Evolutionary conservation across 2,797 vertebrate genomes (phyloP).

Genomic region (Anableps anableps): DNA sequence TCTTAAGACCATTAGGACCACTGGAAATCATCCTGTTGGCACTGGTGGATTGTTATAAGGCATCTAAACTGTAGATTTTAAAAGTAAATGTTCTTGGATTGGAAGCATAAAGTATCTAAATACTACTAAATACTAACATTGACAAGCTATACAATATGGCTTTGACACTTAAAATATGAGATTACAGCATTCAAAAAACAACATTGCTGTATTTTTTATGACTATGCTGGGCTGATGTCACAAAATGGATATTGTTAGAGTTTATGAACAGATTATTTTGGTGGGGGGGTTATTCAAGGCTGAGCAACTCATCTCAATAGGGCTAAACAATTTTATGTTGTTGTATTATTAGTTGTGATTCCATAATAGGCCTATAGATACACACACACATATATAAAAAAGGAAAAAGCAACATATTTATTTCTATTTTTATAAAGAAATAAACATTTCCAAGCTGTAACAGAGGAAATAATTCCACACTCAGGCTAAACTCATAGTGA

Average conservation of each 20-base stretch:
- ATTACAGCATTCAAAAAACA: neutral
- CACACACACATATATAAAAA: neutral
- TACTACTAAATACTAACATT: neutral
- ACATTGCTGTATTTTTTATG: neutral
- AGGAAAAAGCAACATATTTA: neutral
- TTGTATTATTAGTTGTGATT: neutral
- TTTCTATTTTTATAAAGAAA: neutral
- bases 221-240: neutral
- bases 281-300: no score
- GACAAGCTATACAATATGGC: neutral
- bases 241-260: neutral
- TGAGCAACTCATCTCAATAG: no score
- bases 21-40: no score
- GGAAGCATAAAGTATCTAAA: no score
- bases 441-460: neutral
- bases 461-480: neutral
- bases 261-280: neutral
- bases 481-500: slow-evolving; percentile 2
- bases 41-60: no score
- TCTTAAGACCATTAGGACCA: no score
- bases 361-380: neutral
- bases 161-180: neutral
- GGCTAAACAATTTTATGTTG: neutral
- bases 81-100: no score
- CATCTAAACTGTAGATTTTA: no score